Evolutionary conservation across 2,888 invertebrate species (phyloP), one percentile per base, ranked within the genome.

Genomic region (Peribatodes rhomboidaria): DNA sequence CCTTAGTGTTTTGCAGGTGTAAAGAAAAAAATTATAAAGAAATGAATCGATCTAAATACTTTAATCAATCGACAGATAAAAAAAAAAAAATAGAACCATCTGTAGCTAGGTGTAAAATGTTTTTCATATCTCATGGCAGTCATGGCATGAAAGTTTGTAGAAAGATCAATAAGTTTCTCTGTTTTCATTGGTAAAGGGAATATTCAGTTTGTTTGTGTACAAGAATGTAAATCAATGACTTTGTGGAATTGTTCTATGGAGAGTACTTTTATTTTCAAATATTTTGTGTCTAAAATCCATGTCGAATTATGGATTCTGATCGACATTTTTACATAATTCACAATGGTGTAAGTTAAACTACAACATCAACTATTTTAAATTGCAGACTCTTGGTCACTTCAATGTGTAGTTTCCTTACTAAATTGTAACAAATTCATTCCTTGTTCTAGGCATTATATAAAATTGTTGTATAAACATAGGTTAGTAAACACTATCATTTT

Each of bases 401-500:
- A 59, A 44, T 59, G 54, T 80, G 77, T 77, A 79, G 77, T 82
- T 82, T 83, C 79, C 77, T 80, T 80, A 75, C 76, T 80, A 79
- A 77, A 81, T 77, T 74, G 79, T 81, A 83, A 78, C 72, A 71
- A 85, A 86, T 89, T 87, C 91, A 91, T 92, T 92, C 91, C 91
- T 91, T 83, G 83, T 83, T 87, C 84, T 88, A 87, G 83, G 82
- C 85, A 81, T 79, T 83, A 83, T 77, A 74, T 80, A 73, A 86
- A 85, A 83, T 85, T 85, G 76, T 83, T 83, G 81, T 84, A 78
- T 77, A 81, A 80, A 78, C 71, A 74, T 80, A 73, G 69, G 69
- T 67, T 69, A 70, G 66, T 61, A 61, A 70, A 59, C 63, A 69
- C 66, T 65, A 73, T 78, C 65, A 71, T 78, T 76, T 80, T 77